These are phyloP conservation scores for Intellagama lesueurii DNA, from an alignment of 2,797 vertebrate species.

Conservation along the genomic window DNA sequence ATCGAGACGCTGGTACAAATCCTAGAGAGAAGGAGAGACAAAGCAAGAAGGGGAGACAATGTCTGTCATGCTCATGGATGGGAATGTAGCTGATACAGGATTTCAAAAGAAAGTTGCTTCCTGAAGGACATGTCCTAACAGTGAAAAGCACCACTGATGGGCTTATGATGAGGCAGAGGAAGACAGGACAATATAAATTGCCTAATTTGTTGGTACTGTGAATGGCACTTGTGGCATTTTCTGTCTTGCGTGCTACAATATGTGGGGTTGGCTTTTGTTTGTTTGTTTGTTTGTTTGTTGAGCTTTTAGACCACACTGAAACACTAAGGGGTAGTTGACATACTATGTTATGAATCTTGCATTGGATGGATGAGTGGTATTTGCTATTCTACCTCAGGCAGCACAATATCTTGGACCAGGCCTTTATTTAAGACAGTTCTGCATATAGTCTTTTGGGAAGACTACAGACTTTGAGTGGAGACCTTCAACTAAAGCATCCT, in stretches of 20 bases:
- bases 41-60: not conserved
- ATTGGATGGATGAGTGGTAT: not conserved
- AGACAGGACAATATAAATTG: not conserved
- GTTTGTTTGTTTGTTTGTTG: too few species aligned
- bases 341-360: not conserved
- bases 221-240: not conserved
- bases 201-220: not conserved
- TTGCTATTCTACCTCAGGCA: not conserved
- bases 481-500: not conserved
- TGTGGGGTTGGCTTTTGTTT: not conserved
- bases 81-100: not conserved
- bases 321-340: too few species aligned
- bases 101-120: accelerated
- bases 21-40: slow-evolving; percentile 71
- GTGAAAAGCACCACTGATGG: not conserved
- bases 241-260: not conserved
- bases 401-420: not conserved
- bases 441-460: not conserved
- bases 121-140: accelerated
- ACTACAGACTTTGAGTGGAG: not conserved
- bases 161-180: not conserved
- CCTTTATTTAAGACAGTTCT: too few species aligned
- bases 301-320: too few species aligned
- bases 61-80: not conserved
- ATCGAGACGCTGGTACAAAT: slow-evolving; percentile 86